Conservation (phyloP, 2,888 invertebrate species). For the Tachystola acroxantha region DNA sequence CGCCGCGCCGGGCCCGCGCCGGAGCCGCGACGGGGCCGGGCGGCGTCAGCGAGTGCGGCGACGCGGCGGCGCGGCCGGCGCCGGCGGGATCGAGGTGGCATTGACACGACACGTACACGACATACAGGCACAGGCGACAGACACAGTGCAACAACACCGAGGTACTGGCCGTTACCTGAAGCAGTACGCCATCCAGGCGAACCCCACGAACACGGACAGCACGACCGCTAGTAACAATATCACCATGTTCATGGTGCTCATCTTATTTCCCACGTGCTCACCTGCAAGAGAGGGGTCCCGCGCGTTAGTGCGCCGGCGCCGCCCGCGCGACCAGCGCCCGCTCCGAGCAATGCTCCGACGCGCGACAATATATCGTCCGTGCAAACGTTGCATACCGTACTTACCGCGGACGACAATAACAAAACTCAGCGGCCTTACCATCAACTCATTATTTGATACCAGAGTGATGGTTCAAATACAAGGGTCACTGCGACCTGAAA, state of each 20-base stretch:
- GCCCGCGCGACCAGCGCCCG: conserved; percentile 48
- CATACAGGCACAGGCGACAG: conserved; percentile 63
- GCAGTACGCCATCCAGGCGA: conserved; percentile 96
- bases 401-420: too few species aligned
- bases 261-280: conserved; percentile 86
- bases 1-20: conserved; percentile 37
- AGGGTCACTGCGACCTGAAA: too few species aligned
- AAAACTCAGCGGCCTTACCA: too few species aligned
- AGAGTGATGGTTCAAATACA: too few species aligned
- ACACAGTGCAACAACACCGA: conserved; percentile 72
- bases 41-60: conserved; percentile 48
- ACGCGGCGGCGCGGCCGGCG: conserved; percentile 38
- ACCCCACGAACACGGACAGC: conserved; percentile 96
- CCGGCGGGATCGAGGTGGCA: conserved; percentile 34
- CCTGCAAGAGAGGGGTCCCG: conserved; percentile 81
- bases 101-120: conserved; percentile 40
- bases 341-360: conserved; percentile 59
- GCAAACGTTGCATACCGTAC: too few species aligned
- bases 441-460: too few species aligned
- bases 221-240: conserved; percentile 95
- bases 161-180: conserved; percentile 87
- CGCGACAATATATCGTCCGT: neutral
- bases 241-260: conserved; percentile 94
- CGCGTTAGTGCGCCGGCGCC: conserved; percentile 73
- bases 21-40: conserved; percentile 38